A percentile compares a stretch with the other conserved stretches of the same genome.
phyloP scores from a whole-genome alignment of 2,888 invertebrate genomes.

The Melieria crassipennis region DNA sequence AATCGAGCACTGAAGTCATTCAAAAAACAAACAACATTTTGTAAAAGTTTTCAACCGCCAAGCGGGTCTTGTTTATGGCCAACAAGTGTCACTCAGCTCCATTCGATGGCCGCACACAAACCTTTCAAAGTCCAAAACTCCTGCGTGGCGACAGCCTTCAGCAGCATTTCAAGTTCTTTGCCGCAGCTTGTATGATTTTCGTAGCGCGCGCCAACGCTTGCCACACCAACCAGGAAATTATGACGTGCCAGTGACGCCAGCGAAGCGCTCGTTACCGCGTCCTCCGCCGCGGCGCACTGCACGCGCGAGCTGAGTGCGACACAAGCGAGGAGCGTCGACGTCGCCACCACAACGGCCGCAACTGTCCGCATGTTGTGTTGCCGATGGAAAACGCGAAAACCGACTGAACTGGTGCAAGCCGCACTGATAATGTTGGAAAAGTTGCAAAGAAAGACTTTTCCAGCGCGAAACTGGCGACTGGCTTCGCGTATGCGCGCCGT shows the following conservation, averaged over 20 bases:
- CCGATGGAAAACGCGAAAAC: constrained; percentile 31
- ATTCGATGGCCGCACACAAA: constrained; percentile 34
- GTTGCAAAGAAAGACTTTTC: no score
- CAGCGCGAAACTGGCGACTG: no score
- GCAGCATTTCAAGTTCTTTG: constrained; percentile 49
- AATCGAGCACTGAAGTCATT: constrained; percentile 49
- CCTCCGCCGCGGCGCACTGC: background rate
- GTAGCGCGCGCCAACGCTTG: constrained; percentile 46
- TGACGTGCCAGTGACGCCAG: constrained; percentile 34
- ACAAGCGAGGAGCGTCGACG: background rate
- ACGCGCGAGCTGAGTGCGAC: background rate
- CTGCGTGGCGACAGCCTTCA: constrained; percentile 45
- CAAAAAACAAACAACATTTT: background rate
- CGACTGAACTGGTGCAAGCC: constrained; percentile 27
- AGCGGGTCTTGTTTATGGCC: no score
- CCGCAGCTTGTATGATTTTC: constrained; percentile 49
- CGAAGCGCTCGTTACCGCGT: background rate
- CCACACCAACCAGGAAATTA: constrained; percentile 55
- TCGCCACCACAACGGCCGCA: constrained; percentile 11
- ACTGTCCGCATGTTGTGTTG: constrained; percentile 27
- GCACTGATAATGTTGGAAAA: no score
- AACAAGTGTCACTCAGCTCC: background rate
- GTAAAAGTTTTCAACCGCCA: background rate
- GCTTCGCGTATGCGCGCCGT: no score
- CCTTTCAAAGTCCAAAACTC: constrained; percentile 54